Base-by-base conservation (phyloP, 2,888 invertebrate genomes). In the Caenorhabditis drosophilae region DNA sequence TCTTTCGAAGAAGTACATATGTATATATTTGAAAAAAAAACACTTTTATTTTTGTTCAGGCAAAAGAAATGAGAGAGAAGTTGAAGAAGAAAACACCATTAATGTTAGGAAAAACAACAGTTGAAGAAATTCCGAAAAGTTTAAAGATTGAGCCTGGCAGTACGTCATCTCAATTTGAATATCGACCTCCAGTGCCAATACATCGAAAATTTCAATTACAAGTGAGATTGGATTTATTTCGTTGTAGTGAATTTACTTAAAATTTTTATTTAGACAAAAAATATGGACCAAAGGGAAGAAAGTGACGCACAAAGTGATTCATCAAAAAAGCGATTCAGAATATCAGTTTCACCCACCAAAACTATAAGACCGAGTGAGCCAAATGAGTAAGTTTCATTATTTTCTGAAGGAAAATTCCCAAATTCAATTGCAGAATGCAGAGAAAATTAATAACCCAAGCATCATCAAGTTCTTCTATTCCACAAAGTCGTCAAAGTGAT, bases 261-360 rank as follows among this genome's bases (percentile, higher is more conserved):
- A n/a, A n/a, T n/a, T n/a, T n/a, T n/a, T n/a, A n/a, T 50, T 34
- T 15, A 62, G 61, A 26, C 46, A 11, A 56, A 46, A 0, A 23
- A 20, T 6, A 40, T 46, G 16, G 51, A 64, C 40, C 42, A 55
- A 27, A 31, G 27, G 9, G 54, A 42, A 18, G 52, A 52, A 18
- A 44, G 34, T 44, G 35, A 36, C 27, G 55, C n/a, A 42, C 45
- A 26, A n/a, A 25, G 12, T 31, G 61, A 59, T 25, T 41, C 70
- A 15, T 72, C 74, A 1, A 70, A 74, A 20, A 69, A 73, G 34
- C 58, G 81, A 6, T 81, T 81, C 68, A 64, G 81, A 35, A 81
- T 81, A 35, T 78, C 80, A 1, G 78, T 81, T 6, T 80, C 79
- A 12, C 81, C 81, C 9, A 81, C 81, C 2, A 67, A 79, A 40